Base-by-base conservation (phyloP, 2,797 vertebrate species). In the Garrulus glandarius region DNA sequence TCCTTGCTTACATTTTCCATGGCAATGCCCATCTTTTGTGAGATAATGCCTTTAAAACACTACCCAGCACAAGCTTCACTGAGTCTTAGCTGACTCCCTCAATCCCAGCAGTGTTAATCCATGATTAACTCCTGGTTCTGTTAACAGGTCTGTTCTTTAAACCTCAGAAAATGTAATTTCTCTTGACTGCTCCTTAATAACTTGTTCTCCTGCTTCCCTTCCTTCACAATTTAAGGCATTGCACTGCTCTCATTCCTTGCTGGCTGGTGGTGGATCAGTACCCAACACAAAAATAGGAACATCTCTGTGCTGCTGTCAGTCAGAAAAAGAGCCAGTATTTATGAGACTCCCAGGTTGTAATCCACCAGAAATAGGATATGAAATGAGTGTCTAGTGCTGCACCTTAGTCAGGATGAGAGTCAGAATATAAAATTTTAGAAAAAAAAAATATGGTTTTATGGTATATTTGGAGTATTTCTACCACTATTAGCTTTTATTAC, bases 41-140 rank as follows among this genome's bases (percentile, higher is more conserved):
- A 92, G 74, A 88, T 93, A 96, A 95, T 68, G 53, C 53, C 43
- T 91, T 92, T 92, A 94, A 96, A 96, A 95, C 82, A 78, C 57
- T 44, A 78, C 36, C 46, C 75, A 59, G 68, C 20, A 68, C 37
- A 92, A 91, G 84, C 75, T 77, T 92, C 56, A 57, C 71, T 68
- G 87, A 92, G 37, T 69, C 60, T 92, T 67, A 91, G 44, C 71
- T 8, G 34, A 61, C 60, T 96, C 81, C 32, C 64, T 95, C 68
- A 89, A 67, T 93, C 82, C 91, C 91, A 83, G n/a, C 53, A 57
- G 89, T 75, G 89, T 91, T 96, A 97, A 94, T 97, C 92, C 89
- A 29, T 78, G 30, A 96, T 93, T 94, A 96, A 91, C 84, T 93
- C 53, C 79, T 69, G 65, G 92, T 95, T 89, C 81, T 91, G 89